Evolutionary conservation across 2,113 vertebrate genomes (phyloP).

Genomic region (Pelobates fuscus): DNA sequence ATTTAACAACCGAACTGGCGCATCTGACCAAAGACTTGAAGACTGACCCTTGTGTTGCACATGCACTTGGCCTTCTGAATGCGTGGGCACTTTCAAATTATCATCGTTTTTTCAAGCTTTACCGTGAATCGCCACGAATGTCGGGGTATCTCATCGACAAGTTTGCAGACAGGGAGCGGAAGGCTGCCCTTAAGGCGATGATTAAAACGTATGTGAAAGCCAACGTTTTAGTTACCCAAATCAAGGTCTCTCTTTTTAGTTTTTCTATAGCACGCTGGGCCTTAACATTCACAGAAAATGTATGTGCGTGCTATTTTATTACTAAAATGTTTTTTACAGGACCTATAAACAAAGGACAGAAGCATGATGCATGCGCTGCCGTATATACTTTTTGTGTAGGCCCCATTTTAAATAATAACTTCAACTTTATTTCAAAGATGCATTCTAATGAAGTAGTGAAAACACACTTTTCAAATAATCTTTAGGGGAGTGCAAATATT

Average conservation of each 20-base stretch:
- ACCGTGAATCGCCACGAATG: conserved; percentile 83
- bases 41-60: conserved; percentile 78
- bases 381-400: too few species aligned
- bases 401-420: too few species aligned
- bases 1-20: conserved; percentile 86
- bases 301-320: too few species aligned
- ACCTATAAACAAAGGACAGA: too few species aligned
- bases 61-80: conserved; percentile 79
- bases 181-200: conserved; percentile 82
- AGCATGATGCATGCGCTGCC: too few species aligned
- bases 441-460: too few species aligned
- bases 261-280: not conserved
- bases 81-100: conserved; percentile 90
- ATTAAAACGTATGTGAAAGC: conserved; percentile 85
- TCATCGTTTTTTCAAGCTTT: conserved; percentile 85
- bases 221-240: not conserved
- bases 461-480: too few species aligned
- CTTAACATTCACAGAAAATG: too few species aligned
- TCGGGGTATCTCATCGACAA: conserved; percentile 90
- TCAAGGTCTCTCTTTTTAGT: not conserved
- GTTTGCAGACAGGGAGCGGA: conserved; percentile 89
- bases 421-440: too few species aligned
- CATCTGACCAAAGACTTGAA: conserved; percentile 81
- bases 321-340: too few species aligned
- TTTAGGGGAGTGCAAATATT: too few species aligned